Percentiles rank a stretch among this genome's conserved stretches.
These are phyloP conservation scores for Drosophila greeni DNA, from an alignment of 2,888 invertebrate species.

Conservation along the genomic window DNA sequence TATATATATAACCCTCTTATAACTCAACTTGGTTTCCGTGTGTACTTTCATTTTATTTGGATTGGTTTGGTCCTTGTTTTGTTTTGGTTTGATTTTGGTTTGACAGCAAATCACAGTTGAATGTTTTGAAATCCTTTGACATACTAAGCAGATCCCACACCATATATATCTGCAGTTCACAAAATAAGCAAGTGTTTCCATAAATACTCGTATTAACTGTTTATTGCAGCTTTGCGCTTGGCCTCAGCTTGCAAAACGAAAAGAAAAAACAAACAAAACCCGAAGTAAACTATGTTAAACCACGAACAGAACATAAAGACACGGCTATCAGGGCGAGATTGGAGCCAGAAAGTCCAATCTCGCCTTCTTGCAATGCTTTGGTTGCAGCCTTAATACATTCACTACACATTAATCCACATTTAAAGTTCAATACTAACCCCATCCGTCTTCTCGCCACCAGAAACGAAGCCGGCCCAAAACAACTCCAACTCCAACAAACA, in stretches of 20 bases:
- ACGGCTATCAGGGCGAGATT: slow-evolving; percentile 21
- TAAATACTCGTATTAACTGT: slow-evolving; percentile 36
- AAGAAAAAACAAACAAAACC: slow-evolving; percentile 19
- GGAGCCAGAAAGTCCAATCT: slow-evolving; percentile 25
- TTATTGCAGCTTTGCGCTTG: slow-evolving; percentile 60
- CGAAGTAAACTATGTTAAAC: slow-evolving; percentile 24
- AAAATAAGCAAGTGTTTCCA: slow-evolving; percentile 29
- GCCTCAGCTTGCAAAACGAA: slow-evolving; percentile 50
- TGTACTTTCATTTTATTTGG: not conserved
- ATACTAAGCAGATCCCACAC: slow-evolving; percentile 43
- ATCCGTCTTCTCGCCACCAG: slow-evolving; percentile 79
- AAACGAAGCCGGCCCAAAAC: slow-evolving; percentile 94
- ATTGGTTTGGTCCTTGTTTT: slow-evolving; percentile 22
- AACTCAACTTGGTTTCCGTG: not conserved
- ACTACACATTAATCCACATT: not conserved
- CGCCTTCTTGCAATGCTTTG: slow-evolving; percentile 57
- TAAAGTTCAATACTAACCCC: not conserved
- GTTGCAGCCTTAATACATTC: slow-evolving; percentile 57
- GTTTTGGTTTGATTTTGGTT: slow-evolving; percentile 49
- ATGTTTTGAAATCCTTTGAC: slow-evolving; percentile 57
- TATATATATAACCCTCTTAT: not conserved
- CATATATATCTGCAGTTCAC: slow-evolving; percentile 21
- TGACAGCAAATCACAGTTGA: slow-evolving; percentile 77
- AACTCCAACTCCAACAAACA: slow-evolving; percentile 84
- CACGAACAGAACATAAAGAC: slow-evolving; percentile 31